phyloP scores from a whole-genome alignment of 2,888 invertebrate genomes.

The Muscina levida region DNA sequence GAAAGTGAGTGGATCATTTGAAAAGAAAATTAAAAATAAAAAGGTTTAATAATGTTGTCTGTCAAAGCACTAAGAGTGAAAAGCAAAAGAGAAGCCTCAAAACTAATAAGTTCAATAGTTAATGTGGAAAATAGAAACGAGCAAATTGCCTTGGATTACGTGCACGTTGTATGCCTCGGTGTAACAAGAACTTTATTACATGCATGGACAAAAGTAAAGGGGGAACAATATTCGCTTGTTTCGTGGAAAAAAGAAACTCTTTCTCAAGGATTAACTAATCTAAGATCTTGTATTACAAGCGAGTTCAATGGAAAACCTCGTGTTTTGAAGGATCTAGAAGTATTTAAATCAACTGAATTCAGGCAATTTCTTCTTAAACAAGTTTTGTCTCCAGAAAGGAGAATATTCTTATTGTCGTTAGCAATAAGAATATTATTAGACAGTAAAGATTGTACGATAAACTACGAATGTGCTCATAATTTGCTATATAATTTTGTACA shows the following conservation, averaged over 20 bases:
- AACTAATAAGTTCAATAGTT: too few species aligned
- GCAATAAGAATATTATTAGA: neutral
- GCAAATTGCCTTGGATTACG: too few species aligned
- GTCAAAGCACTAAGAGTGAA: too few species aligned
- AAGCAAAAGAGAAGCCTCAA: too few species aligned
- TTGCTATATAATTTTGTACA: neutral
- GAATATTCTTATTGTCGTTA: too few species aligned
- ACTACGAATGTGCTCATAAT: neutral
- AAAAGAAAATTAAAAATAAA: too few species aligned
- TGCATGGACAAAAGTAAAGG: neutral
- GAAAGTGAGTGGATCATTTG: too few species aligned
- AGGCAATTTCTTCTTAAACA: constrained; percentile 29
- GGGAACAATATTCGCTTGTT: neutral
- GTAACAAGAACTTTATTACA: too few species aligned
- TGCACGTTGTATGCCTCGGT: too few species aligned
- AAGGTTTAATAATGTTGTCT: too few species aligned
- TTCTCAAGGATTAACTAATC: neutral
- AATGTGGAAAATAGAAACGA: too few species aligned
- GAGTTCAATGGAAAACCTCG: constrained; percentile 56
- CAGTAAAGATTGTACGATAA: too few species aligned
- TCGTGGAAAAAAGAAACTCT: neutral
- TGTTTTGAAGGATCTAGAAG: neutral
- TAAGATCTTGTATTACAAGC: constrained; percentile 21
- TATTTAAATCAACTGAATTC: neutral
- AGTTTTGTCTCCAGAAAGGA: constrained; percentile 35